phyloP scores from a whole-genome alignment of 2,888 invertebrate genomes.

The Sesamia inferens region DNA sequence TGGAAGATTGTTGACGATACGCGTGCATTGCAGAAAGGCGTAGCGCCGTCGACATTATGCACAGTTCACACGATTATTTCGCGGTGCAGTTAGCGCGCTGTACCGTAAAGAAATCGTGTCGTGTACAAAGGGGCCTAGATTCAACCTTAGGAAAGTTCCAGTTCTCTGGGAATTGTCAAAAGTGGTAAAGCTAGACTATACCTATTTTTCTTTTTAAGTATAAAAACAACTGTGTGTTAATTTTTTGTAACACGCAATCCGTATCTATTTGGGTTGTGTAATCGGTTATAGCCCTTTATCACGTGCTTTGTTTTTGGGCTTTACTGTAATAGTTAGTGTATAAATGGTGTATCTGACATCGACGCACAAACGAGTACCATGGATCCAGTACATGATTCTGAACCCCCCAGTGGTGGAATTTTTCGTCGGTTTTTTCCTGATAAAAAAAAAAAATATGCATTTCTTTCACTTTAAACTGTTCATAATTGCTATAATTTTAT shows the following conservation, averaged over 20 bases:
- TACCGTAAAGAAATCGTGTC: background rate
- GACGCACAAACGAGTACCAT: too few relatives aligned
- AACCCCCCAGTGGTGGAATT: too few relatives aligned
- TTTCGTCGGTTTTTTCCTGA: too few relatives aligned
- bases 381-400: too few relatives aligned
- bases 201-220: background rate
- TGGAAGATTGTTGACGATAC: background rate
- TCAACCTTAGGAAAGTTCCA: too few relatives aligned
- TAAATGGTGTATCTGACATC: too few relatives aligned
- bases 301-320: background rate
- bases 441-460: too few relatives aligned
- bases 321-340: background rate
- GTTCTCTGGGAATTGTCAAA: too few relatives aligned
- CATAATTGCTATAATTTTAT: too few relatives aligned
- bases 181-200: background rate
- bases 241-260: conserved; percentile 22
- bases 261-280: conserved; percentile 12
- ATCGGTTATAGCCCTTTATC: conserved; percentile 8
- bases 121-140: background rate
- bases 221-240: conserved; percentile 1
- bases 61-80: background rate
- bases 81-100: background rate
- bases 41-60: too few relatives aligned
- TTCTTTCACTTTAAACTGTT: too few relatives aligned
- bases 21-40: background rate